A percentile compares a stretch with the other conserved stretches of the same genome.
Conservation (phyloP, 1,140 invertebrate genomes). For the Trissolcus basalis region DNA sequence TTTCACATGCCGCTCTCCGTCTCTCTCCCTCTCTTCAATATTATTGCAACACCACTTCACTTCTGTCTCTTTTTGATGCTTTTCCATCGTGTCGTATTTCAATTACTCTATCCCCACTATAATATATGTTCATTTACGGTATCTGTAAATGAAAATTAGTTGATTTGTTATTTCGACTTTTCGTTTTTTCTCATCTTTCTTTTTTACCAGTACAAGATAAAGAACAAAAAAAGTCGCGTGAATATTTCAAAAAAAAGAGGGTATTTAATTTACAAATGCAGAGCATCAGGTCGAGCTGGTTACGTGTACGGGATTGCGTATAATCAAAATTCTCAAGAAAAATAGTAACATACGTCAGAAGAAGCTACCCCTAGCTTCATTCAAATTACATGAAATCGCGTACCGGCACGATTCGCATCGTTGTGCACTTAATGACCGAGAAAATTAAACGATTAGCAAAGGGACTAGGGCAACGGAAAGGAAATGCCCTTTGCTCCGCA, state of each 20-base stretch:
- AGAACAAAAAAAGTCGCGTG: conserved; percentile 6
- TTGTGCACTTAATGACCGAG: conserved; percentile 44
- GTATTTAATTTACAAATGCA: conserved; percentile 6
- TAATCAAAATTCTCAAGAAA: conserved; percentile 6
- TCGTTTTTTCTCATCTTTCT: too few species aligned
- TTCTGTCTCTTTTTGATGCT: conserved; percentile 24
- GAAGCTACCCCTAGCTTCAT: not conserved
- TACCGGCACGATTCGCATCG: not conserved
- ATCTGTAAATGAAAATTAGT: conserved; percentile 20
- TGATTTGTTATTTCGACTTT: conserved; percentile 14
- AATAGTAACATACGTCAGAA: conserved; percentile 15
- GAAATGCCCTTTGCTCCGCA: conserved; percentile 20
- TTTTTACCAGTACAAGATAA: too few species aligned
- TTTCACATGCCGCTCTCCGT: conserved; percentile 46
- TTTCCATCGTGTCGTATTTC: conserved; percentile 23
- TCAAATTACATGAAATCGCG: conserved; percentile 14
- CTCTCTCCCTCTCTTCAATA: conserved; percentile 39
- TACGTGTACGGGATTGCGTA: conserved; percentile 13
- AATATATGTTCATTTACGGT: conserved; percentile 10
- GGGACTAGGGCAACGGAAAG: conserved; percentile 26
- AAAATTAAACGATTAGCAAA: conserved; percentile 47
- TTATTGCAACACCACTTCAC: conserved; percentile 45
- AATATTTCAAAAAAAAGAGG: conserved; percentile 5
- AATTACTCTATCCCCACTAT: conserved; percentile 23
- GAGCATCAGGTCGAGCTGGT: conserved; percentile 7